Evolutionary conservation across 2,113 vertebrate genomes (phyloP), one percentile per base, ranked within the genome.

Genomic region (Ramphastos sulfuratus): DNA sequence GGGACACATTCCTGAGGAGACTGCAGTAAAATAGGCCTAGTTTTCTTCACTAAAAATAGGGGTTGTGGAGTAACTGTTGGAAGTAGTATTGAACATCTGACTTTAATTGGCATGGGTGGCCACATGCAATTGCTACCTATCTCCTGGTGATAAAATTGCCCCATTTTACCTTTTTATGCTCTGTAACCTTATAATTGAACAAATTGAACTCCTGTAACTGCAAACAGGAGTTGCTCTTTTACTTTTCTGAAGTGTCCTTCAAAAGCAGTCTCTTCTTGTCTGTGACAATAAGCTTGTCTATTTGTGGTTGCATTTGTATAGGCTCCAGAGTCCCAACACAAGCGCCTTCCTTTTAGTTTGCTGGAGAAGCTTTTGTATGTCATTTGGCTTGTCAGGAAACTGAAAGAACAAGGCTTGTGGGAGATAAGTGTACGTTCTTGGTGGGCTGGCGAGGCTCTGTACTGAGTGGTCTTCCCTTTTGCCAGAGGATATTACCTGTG

Each of bases 281-380:
- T 12, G 0, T 46, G n/a, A 44, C 65, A 64, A 12, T 52, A 28
- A 65, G n/a, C 5, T 23, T 14, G 2, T 28, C 21, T 82, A 0
- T 31, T 52, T 77, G 25, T 0, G 1, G 19, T 66, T 23, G 28
- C 24, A 9, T 69, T 86, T 35, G 10, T 14, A 0, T 20, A n/a
- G 59, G 17, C 16, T 10, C 9, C 1, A 0, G 33, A 37, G 10
- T 71, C 1, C 1, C 31, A 18, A 4, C 15, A 25, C 0, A 1
- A 24, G 31, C 39, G 24, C 9, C 1, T 1, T 61, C 2, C 27
- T 80, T 46, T 33, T 72, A 31, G 15, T 59, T 56, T 78, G 31
- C 20, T 6, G 11, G 35, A 46, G 52, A 70, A 30, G 2, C 19
- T 52, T 65, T 37, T 25, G 2, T n/a, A 2, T 39, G 28, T 52